Percentiles rank a stretch among this genome's conserved stretches.
Evolutionary conservation across 2,113 vertebrate genomes (phyloP).

Genomic region (Sylvilagus bachmani): DNA sequence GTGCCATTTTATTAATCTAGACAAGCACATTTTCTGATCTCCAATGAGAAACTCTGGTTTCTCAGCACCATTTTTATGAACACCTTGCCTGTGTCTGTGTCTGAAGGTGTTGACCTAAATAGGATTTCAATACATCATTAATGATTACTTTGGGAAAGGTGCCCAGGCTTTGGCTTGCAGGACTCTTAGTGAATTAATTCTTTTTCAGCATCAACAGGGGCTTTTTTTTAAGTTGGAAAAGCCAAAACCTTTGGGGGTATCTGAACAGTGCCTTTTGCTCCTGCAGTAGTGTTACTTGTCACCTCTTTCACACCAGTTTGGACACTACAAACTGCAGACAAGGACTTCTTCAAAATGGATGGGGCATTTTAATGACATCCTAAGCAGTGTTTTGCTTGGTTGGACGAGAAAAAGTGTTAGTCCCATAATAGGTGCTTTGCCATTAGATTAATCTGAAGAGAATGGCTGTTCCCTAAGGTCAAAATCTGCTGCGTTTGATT

Average conservation of each 20-base stretch:
- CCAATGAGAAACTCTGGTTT: conserved; percentile 72
- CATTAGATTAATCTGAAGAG: not conserved
- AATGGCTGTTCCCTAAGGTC: not conserved
- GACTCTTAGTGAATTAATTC: conserved; percentile 66
- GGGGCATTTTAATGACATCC: not conserved
- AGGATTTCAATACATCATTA: conserved; percentile 76
- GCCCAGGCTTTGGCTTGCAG: conserved; percentile 51
- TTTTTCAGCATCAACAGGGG: conserved; percentile 23
- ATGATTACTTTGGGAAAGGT: conserved; percentile 68
- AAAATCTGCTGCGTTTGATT: not conserved
- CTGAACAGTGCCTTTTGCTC: not conserved
- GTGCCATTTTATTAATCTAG: conserved; percentile 58
- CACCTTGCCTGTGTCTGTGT: conserved; percentile 33
- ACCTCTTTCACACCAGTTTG: not conserved
- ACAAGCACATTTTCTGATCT: conserved; percentile 35
- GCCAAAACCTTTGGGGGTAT: not conserved
- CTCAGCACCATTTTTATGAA: conserved; percentile 54
- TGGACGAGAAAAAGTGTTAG: not conserved
- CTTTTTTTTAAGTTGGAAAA: conserved; percentile 15
- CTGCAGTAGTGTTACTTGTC: not conserved
- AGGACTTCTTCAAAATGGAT: not conserved
- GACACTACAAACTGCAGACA: not conserved
- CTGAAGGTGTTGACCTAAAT: conserved; percentile 74
- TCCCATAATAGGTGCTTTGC: not conserved
- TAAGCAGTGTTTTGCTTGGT: not conserved